phyloP scores from a whole-genome alignment of 2,113 vertebrate genomes.

The Hylia prasina region DNA sequence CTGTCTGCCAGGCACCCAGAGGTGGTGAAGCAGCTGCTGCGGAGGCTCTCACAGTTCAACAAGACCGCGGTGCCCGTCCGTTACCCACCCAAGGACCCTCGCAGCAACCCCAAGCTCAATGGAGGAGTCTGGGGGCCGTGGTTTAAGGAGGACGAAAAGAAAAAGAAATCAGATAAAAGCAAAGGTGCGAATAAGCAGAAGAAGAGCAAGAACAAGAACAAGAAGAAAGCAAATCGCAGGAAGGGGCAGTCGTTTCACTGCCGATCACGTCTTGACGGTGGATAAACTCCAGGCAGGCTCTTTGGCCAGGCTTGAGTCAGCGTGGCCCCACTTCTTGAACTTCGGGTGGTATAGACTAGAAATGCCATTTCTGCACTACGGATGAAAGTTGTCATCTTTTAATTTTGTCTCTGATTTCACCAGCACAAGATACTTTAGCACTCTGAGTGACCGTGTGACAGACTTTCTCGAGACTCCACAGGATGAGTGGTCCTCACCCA shows the following conservation, averaged over 20 bases:
- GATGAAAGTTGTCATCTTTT: background rate
- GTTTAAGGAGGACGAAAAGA: conserved; percentile 83
- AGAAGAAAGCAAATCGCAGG: conserved; percentile 62
- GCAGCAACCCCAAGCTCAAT: conserved; percentile 92
- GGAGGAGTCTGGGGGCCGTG: conserved; percentile 97
- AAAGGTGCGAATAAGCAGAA: conserved; percentile 74
- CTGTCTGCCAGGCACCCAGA: conserved; percentile 84
- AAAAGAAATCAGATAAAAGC: conserved; percentile 68
- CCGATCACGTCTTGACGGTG: background rate
- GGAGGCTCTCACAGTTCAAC: conserved; percentile 86
- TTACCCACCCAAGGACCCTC: conserved; percentile 90
- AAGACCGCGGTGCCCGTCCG: conserved; percentile 90
- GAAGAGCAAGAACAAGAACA: conserved; percentile 75
- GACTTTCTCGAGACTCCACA: background rate
- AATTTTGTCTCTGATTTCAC: background rate
- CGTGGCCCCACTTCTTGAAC: background rate
- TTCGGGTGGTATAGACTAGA: background rate
- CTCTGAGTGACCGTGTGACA: background rate
- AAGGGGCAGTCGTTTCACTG: conserved; percentile 25
- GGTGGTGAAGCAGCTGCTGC: conserved; percentile 86
- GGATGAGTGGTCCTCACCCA: background rate
- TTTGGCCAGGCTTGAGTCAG: background rate
- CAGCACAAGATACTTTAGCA: background rate
- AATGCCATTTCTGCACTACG: background rate
- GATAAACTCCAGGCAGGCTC: background rate